Percentiles rank a stretch among this genome's conserved stretches.
phyloP scores from a whole-genome alignment of 2,113 vertebrate genomes.

The Ahaetulla prasina region DNA sequence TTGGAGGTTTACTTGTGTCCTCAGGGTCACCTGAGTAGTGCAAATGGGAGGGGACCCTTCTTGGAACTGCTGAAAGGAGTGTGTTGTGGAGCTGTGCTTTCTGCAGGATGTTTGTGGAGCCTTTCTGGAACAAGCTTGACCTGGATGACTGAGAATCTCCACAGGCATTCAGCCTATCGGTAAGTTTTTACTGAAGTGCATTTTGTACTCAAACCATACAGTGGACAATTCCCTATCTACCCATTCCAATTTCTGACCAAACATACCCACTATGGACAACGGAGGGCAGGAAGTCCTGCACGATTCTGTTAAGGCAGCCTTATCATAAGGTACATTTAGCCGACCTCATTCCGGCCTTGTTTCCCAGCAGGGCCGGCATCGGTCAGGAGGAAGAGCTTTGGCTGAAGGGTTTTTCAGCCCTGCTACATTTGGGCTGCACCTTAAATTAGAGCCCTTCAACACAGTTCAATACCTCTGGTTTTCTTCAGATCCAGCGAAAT shows the following conservation, averaged over 20 bases:
- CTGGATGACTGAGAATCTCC: background rate
- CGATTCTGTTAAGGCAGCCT: background rate
- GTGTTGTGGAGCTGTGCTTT: too few relatives aligned
- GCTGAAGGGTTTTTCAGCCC: background rate
- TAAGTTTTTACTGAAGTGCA: background rate
- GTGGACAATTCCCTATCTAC: background rate
- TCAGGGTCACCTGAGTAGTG: too few relatives aligned
- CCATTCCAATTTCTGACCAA: background rate
- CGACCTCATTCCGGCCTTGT: background rate
- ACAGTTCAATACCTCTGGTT: constrained; percentile 87
- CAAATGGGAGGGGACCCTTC: too few relatives aligned
- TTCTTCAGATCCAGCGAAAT: constrained; percentile 99
- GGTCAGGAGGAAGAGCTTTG: background rate
- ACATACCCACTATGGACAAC: background rate
- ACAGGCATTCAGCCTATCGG: background rate
- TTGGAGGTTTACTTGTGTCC: too few relatives aligned
- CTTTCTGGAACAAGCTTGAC: too few relatives aligned
- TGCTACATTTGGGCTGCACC: background rate
- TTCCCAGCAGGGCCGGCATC: background rate
- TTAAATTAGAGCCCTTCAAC: constrained; percentile 44
- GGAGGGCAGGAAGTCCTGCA: background rate
- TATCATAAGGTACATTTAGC: too few relatives aligned
- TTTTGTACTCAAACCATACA: background rate
- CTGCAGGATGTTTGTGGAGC: too few relatives aligned
- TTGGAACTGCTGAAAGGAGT: too few relatives aligned